Percentiles rank a stretch among this genome's conserved stretches.
Conservation (phyloP, 1,140 invertebrate species). For the Temnothorax curvispinosus region DNA sequence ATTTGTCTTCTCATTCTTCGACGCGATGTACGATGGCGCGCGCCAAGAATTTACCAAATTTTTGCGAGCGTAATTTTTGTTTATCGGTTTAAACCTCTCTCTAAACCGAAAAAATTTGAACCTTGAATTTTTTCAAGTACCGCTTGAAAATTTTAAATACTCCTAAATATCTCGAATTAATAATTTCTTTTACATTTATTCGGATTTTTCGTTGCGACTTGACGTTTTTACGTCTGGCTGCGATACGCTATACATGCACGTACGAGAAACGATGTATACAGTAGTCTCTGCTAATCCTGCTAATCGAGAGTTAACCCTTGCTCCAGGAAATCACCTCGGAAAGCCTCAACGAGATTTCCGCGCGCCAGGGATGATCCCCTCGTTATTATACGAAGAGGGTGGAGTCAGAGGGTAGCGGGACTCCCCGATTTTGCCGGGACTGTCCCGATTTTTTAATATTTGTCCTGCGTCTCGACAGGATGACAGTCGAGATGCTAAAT, state of each 20-base stretch:
- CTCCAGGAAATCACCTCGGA: constrained; percentile 9
- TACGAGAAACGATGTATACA: not conserved
- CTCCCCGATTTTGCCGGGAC: too few relatives aligned
- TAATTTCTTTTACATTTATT: not conserved
- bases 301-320: constrained; percentile 58
- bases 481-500: too few relatives aligned
- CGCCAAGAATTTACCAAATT: not conserved
- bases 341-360: constrained; percentile 59
- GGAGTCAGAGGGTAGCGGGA: too few relatives aligned
- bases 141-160: not conserved
- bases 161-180: not conserved
- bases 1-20: constrained; percentile 13
- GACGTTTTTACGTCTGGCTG: not conserved
- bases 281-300: not conserved
- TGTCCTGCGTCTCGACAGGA: too few relatives aligned
- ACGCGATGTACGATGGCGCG: not conserved
- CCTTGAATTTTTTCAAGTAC: not conserved
- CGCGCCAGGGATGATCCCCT: constrained; percentile 53
- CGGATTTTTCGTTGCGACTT: not conserved
- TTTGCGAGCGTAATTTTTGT: not conserved
- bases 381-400: constrained; percentile 41
- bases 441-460: too few relatives aligned
- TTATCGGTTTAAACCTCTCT: not conserved
- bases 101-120: not conserved
- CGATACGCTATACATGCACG: not conserved